phyloP scores from a whole-genome alignment of 2,888 invertebrate species.

The Machimus rusticus region DNA sequence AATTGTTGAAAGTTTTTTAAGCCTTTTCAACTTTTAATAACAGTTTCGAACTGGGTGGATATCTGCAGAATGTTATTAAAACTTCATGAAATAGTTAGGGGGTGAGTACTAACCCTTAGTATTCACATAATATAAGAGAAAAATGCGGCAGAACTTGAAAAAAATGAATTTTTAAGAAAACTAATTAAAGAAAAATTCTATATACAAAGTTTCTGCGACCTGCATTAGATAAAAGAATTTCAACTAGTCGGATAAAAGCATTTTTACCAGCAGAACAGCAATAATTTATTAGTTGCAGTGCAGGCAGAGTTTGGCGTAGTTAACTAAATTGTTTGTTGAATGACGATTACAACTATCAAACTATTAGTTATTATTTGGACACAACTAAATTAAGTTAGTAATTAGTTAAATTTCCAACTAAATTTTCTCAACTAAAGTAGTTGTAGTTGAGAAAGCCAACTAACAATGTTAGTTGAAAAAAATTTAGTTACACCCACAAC shows the following conservation, averaged over 20 bases:
- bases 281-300: not conserved
- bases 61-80: not conserved
- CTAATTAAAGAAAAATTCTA: not conserved
- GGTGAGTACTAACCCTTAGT: not conserved
- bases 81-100: not conserved
- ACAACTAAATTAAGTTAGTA: no score
- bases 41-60: not conserved
- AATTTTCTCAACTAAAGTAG: no score
- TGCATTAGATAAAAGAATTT: not conserved
- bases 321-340: no score
- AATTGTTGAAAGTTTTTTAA: not conserved
- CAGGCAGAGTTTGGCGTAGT: no score
- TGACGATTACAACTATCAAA: no score
- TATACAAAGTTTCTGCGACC: not conserved
- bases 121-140: not conserved
- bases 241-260: not conserved
- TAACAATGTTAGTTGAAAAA: no score
- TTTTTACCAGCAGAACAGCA: not conserved
- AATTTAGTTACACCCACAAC: no score
- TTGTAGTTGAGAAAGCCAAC: no score
- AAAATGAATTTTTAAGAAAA: not conserved
- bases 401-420: no score
- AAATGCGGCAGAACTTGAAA: not conserved
- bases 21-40: not conserved
- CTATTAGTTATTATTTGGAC: no score